Evolutionary conservation across 2,113 vertebrate genomes (phyloP).

Genomic region (human): GRCh38 chr9:16309001-16309500

Average conservation of each 20-base stretch:
- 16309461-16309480: constrained; percentile 35
- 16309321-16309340: neutral
- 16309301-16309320: neutral
- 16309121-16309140: constrained; percentile 62
- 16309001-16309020: constrained; percentile 52
- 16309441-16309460: constrained; percentile 36
- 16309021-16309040: constrained; percentile 63
- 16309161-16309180: constrained; percentile 42
- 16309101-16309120: constrained; percentile 49
- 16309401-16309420: neutral
- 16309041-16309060: constrained; percentile 62
- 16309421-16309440: neutral
- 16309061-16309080: constrained; percentile 65
- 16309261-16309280: neutral
- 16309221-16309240: neutral
- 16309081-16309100: constrained; percentile 60
- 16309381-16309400: neutral
- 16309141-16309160: constrained; percentile 63
- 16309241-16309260: neutral
- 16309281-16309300: neutral
- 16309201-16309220: neutral
- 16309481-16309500: constrained; percentile 45
- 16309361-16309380: neutral
- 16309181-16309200: constrained; percentile 31
- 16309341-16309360: neutral